These are phyloP conservation scores for Theretra japonica DNA, from an alignment of 2,888 invertebrate species.

Conservation along the genomic window DNA sequence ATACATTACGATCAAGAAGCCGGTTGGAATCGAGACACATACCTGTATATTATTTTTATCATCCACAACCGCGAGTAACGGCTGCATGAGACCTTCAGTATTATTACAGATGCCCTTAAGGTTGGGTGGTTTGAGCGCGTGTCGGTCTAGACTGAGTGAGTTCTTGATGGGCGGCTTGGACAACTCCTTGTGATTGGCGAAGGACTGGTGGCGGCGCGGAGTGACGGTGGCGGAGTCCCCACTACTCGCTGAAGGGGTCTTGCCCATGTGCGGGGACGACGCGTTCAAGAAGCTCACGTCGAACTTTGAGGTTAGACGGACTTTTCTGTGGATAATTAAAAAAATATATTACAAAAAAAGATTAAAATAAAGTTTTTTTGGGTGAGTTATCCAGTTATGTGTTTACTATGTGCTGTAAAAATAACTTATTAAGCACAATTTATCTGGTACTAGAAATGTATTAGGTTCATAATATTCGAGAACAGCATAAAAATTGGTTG, in stretches of 20 bases:
- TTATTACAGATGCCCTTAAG: conserved; percentile 74
- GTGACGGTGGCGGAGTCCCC: conserved; percentile 42
- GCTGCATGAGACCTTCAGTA: conserved; percentile 61
- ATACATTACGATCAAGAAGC: too few relatives aligned
- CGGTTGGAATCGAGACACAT: not conserved
- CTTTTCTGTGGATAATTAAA: conserved; percentile 59
- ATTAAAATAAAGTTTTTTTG: not conserved
- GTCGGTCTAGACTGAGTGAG: conserved; percentile 72
- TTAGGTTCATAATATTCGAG: too few relatives aligned
- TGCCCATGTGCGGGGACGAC: conserved; percentile 62
- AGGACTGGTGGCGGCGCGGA: conserved; percentile 69
- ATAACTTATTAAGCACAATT: too few relatives aligned
- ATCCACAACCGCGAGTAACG: conserved; percentile 77
- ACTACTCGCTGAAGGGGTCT: conserved; percentile 47
- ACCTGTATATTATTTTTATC: conserved; percentile 81
- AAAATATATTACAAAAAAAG: conserved; percentile 2
- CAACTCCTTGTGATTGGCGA: conserved; percentile 59
- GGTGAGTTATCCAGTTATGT: too few relatives aligned
- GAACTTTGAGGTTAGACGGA: conserved; percentile 75
- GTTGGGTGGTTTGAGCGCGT: conserved; percentile 70
- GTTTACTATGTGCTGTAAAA: not conserved
- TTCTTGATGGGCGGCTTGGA: conserved; percentile 60
- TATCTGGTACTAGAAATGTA: too few relatives aligned
- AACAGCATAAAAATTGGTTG: too few relatives aligned
- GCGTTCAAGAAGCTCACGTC: conserved; percentile 73